phyloP scores from a whole-genome alignment of 1,140 invertebrate genomes.

The Drosophila kohkoa region DNA sequence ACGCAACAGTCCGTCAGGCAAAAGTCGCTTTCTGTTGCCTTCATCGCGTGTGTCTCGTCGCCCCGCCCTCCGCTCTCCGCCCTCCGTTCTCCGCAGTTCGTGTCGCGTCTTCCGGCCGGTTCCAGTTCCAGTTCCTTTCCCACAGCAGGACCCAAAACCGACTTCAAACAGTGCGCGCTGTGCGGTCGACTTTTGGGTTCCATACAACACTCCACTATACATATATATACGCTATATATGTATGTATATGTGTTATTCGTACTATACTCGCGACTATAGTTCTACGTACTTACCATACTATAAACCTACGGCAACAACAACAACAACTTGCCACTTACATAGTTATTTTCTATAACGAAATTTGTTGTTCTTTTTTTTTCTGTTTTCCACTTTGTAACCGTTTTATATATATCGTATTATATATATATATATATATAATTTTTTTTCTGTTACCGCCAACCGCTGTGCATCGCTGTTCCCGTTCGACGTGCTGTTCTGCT shows the following conservation, averaged over 20 bases:
- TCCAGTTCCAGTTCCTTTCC: conserved; percentile 22
- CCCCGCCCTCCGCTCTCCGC: neutral
- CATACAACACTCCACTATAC: conserved; percentile 1
- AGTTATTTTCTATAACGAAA: conserved; percentile 66
- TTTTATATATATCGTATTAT: conserved; percentile 31
- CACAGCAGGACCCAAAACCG: conserved; percentile 48
- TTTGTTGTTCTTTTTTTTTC: conserved; percentile 52
- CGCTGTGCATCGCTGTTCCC: conserved; percentile 9
- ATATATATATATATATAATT: conserved; percentile 19
- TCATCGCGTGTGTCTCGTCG: conserved; percentile 53
- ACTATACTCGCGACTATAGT: neutral
- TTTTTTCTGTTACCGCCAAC: conserved; percentile 10
- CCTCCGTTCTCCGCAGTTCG: no score
- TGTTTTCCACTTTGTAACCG: conserved; percentile 31
- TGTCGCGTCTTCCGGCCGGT: conserved; percentile 16
- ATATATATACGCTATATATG: conserved; percentile 1
- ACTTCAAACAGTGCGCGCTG: conserved; percentile 60
- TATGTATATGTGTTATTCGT: neutral
- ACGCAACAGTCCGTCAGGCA: conserved; percentile 72
- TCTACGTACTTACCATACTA: conserved; percentile 10
- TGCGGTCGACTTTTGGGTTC: conserved; percentile 50
- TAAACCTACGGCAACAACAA: neutral
- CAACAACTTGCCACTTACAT: conserved; percentile 35
- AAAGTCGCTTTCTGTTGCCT: conserved; percentile 34
- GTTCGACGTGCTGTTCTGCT: conserved; percentile 36